Evolutionary conservation across 2,113 vertebrate genomes (phyloP).

Genomic region (Dolichallabes microphthalmus): DNA sequence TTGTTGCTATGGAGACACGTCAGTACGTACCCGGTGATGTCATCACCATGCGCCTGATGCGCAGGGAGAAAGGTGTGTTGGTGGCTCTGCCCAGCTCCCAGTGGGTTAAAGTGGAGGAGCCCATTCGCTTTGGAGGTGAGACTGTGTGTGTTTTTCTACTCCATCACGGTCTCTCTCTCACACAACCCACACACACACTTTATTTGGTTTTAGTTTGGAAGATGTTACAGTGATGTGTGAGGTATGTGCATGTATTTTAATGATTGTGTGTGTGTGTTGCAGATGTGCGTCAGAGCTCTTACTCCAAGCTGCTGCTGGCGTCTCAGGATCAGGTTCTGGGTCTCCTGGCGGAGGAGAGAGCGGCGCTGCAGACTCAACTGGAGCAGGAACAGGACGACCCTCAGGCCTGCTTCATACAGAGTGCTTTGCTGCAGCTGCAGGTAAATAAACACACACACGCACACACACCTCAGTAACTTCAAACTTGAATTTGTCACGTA

Average conservation of each 20-base stretch:
- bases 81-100: slow-evolving; percentile 91
- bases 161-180: too few species aligned
- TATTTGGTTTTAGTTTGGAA: too few species aligned
- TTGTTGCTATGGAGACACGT: slow-evolving; percentile 91
- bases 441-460: slow-evolving; percentile 60
- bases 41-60: slow-evolving; percentile 96
- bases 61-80: slow-evolving; percentile 88
- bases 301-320: slow-evolving; percentile 93
- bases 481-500: not conserved
- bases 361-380: slow-evolving; percentile 80
- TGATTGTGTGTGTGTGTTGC: slow-evolving; percentile 17
- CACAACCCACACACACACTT: too few species aligned
- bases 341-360: slow-evolving; percentile 83
- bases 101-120: slow-evolving; percentile 91
- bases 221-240: not conserved
- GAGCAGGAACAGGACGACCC: slow-evolving; percentile 80
- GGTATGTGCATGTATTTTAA: not conserved
- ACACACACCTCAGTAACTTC: not conserved
- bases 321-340: slow-evolving; percentile 83
- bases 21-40: slow-evolving; percentile 86
- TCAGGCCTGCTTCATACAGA: slow-evolving; percentile 91
- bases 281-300: slow-evolving; percentile 75
- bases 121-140: slow-evolving; percentile 86
- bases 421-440: slow-evolving; percentile 89
- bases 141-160: too few species aligned